A percentile compares a stretch with the other conserved stretches of the same genome.
Conservation (phyloP, 1,140 invertebrate species). For the Drosophila sucinea region DNA sequence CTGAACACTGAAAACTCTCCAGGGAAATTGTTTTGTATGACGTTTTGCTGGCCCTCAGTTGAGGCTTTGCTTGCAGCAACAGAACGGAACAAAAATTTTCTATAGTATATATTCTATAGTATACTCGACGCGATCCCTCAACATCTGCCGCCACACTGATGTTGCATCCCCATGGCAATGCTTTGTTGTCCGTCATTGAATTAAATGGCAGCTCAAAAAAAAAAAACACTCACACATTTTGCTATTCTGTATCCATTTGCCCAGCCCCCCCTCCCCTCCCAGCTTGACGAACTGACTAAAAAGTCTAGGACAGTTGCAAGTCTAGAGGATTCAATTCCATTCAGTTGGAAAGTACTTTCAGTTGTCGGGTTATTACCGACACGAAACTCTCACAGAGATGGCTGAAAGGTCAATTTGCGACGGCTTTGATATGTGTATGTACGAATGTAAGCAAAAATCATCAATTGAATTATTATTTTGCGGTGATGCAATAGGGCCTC, state of each 20-base stretch:
- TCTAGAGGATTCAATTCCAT: conserved; percentile 6
- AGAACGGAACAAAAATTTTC: conserved; percentile 24
- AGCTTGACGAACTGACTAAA: conserved; percentile 5
- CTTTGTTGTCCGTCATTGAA: conserved; percentile 78
- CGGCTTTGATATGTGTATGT: neutral
- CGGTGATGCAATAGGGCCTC: neutral
- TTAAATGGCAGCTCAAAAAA: conserved; percentile 66
- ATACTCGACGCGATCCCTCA: conserved; percentile 10
- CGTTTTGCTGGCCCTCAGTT: conserved; percentile 30
- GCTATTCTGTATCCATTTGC: neutral
- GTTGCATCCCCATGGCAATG: conserved; percentile 63
- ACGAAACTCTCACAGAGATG: neutral
- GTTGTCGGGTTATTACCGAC: neutral
- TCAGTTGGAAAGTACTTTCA: neutral
- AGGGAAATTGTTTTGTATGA: conserved; percentile 79
- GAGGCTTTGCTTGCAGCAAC: conserved; percentile 31
- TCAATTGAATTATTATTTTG: conserved; percentile 3
- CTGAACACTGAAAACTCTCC: conserved; percentile 76
- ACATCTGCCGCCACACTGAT: conserved; percentile 32
- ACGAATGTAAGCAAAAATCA: neutral
- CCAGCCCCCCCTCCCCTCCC: neutral
- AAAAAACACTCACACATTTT: conserved; percentile 19
- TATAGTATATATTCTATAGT: neutral
- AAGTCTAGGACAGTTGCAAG: neutral
- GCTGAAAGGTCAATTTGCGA: neutral